phyloP scores from a whole-genome alignment of 1,140 invertebrate species.

The Coenobita brevimanus region DNA sequence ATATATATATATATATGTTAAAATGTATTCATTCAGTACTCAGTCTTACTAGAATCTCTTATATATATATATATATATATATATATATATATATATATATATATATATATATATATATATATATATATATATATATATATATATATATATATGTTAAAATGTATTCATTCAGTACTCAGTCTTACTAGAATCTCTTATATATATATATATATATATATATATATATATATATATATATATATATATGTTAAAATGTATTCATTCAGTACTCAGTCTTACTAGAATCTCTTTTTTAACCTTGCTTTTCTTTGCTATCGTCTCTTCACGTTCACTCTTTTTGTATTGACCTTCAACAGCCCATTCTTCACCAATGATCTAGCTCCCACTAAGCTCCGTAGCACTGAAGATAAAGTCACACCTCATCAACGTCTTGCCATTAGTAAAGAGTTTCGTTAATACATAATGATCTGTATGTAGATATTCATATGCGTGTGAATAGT shows the following conservation, averaged over 20 bases:
- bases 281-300: too few relatives aligned
- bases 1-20: slow-evolving; percentile 10
- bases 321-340: too few relatives aligned
- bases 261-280: neutral
- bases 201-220: slow-evolving; percentile 27
- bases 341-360: too few relatives aligned
- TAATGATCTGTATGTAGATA: too few relatives aligned
- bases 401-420: too few relatives aligned
- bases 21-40: neutral
- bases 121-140: slow-evolving; percentile 19
- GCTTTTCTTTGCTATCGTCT: too few relatives aligned
- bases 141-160: neutral
- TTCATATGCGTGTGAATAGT: too few relatives aligned
- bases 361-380: too few relatives aligned
- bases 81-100: slow-evolving; percentile 24
- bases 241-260: neutral
- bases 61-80: slow-evolving; percentile 27
- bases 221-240: slow-evolving; percentile 19
- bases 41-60: neutral
- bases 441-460: too few relatives aligned
- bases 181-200: neutral
- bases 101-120: slow-evolving; percentile 27
- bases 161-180: neutral
- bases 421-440: too few relatives aligned
- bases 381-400: too few relatives aligned